Conservation (phyloP, 2,888 invertebrate genomes). For the Bursaphelenchus okinawaensis region DNA sequence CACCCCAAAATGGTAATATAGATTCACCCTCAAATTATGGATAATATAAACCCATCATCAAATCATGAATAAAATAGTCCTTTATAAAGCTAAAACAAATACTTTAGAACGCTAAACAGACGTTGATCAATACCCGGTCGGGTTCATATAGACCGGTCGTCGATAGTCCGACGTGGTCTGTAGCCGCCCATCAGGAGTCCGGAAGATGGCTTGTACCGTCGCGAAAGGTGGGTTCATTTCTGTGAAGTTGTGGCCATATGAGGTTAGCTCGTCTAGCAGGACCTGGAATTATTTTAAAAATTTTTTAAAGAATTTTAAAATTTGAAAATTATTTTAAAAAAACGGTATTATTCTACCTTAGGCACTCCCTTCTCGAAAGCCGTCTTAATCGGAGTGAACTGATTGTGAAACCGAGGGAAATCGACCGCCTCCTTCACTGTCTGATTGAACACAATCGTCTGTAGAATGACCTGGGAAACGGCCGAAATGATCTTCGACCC, state of each 20-base stretch:
- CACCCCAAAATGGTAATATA: too few relatives aligned
- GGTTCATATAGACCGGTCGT: conserved; percentile 20
- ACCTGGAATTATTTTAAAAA: conserved; percentile 12
- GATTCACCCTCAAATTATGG: too few relatives aligned
- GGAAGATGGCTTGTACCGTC: conserved; percentile 42
- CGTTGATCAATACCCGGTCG: conserved; percentile 21
- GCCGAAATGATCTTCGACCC: conserved; percentile 33
- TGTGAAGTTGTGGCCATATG: conserved; percentile 36
- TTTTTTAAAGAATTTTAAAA: background rate
- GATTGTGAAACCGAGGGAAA: conserved; percentile 50
- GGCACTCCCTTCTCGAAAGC: conserved; percentile 30
- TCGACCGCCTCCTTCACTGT: conserved; percentile 69
- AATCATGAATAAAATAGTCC: too few relatives aligned
- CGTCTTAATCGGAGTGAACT: conserved; percentile 34
- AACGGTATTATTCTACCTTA: conserved; percentile 4
- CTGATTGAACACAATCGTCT: conserved; percentile 72
- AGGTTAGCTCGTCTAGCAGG: conserved; percentile 17
- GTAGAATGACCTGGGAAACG: conserved; percentile 64
- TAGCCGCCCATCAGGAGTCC: conserved; percentile 15
- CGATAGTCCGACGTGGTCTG: conserved; percentile 23
- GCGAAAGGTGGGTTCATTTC: conserved; percentile 38
- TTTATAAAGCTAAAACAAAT: too few relatives aligned
- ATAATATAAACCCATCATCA: too few relatives aligned
- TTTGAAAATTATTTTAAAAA: background rate
- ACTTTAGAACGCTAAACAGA: too few relatives aligned